Percentiles rank a stretch among this genome's conserved stretches.
Evolutionary conservation across 2,113 vertebrate genomes (phyloP).

Genomic region (Brevimyrus niger): DNA sequence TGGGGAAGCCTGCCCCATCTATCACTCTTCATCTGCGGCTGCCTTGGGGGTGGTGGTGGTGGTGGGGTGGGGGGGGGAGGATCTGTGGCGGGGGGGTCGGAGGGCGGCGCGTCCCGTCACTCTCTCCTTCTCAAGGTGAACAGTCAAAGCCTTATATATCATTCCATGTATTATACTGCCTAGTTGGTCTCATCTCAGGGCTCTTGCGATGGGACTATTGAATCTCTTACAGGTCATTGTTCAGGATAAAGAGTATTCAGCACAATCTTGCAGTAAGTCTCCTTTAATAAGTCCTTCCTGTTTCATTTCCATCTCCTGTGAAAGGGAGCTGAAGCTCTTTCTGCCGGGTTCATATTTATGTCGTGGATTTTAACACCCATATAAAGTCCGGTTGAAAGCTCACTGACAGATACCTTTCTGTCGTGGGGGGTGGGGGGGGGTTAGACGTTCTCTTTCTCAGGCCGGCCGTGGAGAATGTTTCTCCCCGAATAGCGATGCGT

Average conservation of each 20-base stretch:
- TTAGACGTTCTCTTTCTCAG: conserved; percentile 37
- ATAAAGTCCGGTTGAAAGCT: conserved; percentile 43
- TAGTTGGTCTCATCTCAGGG: conserved; percentile 2
- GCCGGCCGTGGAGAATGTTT: conserved; percentile 32
- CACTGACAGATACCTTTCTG: conserved; percentile 21
- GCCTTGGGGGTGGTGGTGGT: not conserved
- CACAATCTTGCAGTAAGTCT: not conserved
- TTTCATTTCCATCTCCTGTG: conserved; percentile 31
- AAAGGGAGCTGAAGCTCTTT: conserved; percentile 21
- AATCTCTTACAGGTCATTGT: conserved; percentile 18
- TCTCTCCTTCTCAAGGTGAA: conserved; percentile 1
- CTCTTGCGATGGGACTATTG: not conserved
- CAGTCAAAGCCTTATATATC: not conserved
- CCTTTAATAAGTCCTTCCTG: conserved; percentile 31
- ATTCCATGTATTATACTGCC: not conserved
- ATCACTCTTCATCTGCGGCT: not conserved
- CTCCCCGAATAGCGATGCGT: not conserved
- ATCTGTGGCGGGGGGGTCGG: not conserved
- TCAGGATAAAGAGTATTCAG: conserved; percentile 17
- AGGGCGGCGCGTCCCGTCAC: not conserved
- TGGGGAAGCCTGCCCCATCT: not conserved
- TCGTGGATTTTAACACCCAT: conserved; percentile 39
- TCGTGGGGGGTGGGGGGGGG: conserved; percentile 19
- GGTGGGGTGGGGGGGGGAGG: not conserved
- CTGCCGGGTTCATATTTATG: conserved; percentile 12